Evolutionary conservation across 2,888 invertebrate species (phyloP).

Genomic region (Corbicula japonica): DNA sequence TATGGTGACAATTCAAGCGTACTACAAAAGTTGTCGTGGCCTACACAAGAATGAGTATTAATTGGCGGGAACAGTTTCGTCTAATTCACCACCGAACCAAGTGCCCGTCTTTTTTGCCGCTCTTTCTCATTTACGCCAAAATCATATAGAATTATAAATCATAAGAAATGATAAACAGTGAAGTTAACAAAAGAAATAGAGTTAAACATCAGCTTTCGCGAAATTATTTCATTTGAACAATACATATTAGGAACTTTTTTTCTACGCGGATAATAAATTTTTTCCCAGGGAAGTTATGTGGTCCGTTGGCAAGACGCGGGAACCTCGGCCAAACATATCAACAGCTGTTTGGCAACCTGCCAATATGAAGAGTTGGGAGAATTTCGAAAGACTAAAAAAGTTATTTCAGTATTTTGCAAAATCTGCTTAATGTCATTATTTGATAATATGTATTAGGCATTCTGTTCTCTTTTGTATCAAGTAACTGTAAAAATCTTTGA

Average conservation of each 20-base stretch:
- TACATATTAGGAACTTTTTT: slow-evolving; percentile 77
- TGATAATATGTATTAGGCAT: too few relatives aligned
- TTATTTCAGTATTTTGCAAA: background rate
- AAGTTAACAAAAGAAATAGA: too few relatives aligned
- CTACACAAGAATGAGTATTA: slow-evolving; percentile 84
- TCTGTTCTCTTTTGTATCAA: too few relatives aligned
- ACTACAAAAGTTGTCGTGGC: slow-evolving; percentile 80
- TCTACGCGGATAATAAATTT: slow-evolving; percentile 64
- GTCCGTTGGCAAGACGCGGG: slow-evolving; percentile 85
- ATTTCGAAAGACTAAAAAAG: slow-evolving; percentile 58
- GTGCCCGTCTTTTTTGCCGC: slow-evolving; percentile 50
- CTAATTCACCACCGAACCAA: slow-evolving; percentile 77
- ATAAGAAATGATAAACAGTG: too few relatives aligned
- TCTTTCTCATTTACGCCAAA: slow-evolving; percentile 32
- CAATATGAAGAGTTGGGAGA: slow-evolving; percentile 76
- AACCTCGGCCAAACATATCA: slow-evolving; percentile 83
- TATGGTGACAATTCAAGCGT: slow-evolving; percentile 67
- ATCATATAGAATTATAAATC: too few relatives aligned
- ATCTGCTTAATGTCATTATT: too few relatives aligned
- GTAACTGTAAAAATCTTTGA: slow-evolving; percentile 8
- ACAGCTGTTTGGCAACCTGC: slow-evolving; percentile 80
- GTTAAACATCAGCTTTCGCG: too few relatives aligned
- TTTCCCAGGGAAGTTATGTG: slow-evolving; percentile 68
- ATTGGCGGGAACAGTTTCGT: slow-evolving; percentile 86
- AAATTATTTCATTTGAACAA: too few relatives aligned